Evolutionary conservation across 2,113 vertebrate species (phyloP).

Genomic region (Hyaena hyaena): DNA sequence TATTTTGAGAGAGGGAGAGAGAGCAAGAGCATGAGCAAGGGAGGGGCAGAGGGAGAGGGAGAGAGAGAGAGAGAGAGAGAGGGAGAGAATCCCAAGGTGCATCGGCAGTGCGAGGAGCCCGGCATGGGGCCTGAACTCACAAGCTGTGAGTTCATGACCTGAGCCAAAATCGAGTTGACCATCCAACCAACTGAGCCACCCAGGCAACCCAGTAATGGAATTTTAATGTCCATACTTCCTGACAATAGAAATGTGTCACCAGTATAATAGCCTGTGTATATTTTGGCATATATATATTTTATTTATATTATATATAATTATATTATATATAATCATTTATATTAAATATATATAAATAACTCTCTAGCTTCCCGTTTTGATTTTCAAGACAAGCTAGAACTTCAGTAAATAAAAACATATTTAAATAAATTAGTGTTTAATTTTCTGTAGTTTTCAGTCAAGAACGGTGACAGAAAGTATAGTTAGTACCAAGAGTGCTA

Average conservation of each 20-base stretch:
- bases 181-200: no score
- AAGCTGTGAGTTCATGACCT: no score
- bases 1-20: no score
- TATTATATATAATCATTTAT: no score
- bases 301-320: no score
- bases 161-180: no score
- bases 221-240: background rate
- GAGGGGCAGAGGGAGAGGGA: no score
- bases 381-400: background rate
- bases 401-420: background rate
- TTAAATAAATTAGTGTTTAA: background rate
- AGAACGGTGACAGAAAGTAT: background rate
- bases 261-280: fast-evolving
- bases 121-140: no score
- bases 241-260: background rate
- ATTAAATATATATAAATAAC: background rate
- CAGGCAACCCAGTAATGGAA: background rate
- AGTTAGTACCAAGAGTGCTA: background rate
- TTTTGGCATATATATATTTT: background rate
- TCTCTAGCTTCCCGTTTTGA: background rate
- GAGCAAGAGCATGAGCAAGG: no score
- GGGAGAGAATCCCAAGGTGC: no score
- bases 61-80: no score
- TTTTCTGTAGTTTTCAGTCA: background rate
- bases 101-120: no score